Percentiles rank a stretch among this genome's conserved stretches.
phyloP scores from a whole-genome alignment of 2,113 vertebrate genomes.

The Ochotona curzoniae region DNA sequence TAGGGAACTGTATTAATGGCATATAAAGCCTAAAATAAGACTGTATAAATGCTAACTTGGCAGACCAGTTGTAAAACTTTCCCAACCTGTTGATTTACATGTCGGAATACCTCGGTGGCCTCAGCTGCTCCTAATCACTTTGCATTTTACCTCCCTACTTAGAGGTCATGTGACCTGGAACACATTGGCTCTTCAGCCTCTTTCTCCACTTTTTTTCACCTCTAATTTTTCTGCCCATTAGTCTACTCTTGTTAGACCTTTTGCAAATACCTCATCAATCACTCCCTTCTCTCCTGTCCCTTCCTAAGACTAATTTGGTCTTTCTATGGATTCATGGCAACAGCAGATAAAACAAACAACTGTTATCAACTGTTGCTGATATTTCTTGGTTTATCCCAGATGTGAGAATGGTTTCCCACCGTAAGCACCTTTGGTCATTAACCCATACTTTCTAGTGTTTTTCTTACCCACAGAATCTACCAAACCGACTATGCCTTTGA shows the following conservation, averaged over 20 bases:
- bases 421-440: not conserved
- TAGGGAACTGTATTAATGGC: conserved; percentile 33
- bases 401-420: not conserved
- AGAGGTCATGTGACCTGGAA: not conserved
- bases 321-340: conserved; percentile 9
- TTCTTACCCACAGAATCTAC: not conserved
- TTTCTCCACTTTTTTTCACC: not conserved
- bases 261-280: conserved; percentile 8
- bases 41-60: conserved; percentile 50
- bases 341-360: conserved; percentile 25
- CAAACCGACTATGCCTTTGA: not conserved
- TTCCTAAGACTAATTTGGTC: conserved; percentile 22
- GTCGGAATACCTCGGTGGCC: conserved; percentile 8
- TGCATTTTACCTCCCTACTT: not conserved
- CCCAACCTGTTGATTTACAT: conserved; percentile 9
- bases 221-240: conserved; percentile 36
- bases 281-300: conserved; percentile 25
- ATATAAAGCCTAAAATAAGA: conserved; percentile 49
- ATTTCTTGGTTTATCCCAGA: not conserved
- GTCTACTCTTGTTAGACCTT: conserved; percentile 13
- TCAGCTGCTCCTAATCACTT: conserved; percentile 41
- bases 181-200: not conserved
- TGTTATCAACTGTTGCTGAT: conserved; percentile 13
- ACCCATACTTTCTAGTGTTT: not conserved
- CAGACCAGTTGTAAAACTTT: conserved; percentile 30